phyloP scores from a whole-genome alignment of 2,888 invertebrate genomes.

The Tupiocoris notatus region DNA sequence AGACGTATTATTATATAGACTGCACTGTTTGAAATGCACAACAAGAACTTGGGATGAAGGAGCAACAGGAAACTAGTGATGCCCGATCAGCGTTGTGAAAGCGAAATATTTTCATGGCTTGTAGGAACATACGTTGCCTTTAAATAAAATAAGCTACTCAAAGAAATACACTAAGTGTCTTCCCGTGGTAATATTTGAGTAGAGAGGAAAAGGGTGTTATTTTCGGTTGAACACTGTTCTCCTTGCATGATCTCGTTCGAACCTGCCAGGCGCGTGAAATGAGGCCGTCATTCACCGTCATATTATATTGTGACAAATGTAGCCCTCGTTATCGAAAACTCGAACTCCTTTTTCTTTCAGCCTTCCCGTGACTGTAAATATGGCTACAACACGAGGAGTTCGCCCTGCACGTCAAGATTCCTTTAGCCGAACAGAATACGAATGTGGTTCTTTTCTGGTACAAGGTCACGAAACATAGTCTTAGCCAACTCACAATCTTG shows the following conservation, averaged over 20 bases:
- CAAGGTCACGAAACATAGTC: neutral
- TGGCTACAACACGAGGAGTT: neutral
- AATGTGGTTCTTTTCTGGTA: neutral
- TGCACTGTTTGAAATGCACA: too few species aligned
- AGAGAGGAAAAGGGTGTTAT: too few species aligned
- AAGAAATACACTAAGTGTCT: too few species aligned
- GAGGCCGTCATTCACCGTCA: neutral
- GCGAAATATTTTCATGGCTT: too few species aligned
- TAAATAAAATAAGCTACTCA: too few species aligned
- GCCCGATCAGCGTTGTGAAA: too few species aligned
- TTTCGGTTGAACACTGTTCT: too few species aligned
- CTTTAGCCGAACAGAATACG: neutral
- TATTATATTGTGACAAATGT: neutral
- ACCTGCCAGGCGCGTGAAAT: neutral
- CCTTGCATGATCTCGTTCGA: neutral
- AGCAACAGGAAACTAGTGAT: too few species aligned
- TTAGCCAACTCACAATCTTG: neutral
- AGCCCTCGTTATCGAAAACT: neutral
- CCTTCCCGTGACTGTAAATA: neutral
- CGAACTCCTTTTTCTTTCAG: neutral
- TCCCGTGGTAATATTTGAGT: too few species aligned
- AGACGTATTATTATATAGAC: too few species aligned
- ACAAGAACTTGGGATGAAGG: too few species aligned
- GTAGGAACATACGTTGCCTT: too few species aligned
- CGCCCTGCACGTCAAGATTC: neutral